Evolutionary conservation across 2,113 vertebrate species (phyloP).

Genomic region (Actenoides hombroni): DNA sequence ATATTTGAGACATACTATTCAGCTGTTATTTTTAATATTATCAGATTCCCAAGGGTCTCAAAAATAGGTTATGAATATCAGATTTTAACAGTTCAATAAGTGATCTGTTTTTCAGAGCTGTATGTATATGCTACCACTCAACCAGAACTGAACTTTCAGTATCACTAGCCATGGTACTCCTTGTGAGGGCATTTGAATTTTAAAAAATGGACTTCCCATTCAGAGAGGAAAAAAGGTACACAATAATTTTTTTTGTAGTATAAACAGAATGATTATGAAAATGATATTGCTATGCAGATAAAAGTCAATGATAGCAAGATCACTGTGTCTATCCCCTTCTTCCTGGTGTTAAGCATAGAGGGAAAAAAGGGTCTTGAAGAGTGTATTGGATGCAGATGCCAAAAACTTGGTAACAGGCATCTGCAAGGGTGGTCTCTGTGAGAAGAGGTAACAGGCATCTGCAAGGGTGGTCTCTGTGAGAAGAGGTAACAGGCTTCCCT

Average conservation of each 20-base stretch:
- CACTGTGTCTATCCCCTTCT: neutral
- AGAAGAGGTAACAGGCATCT: neutral
- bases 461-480: too few relatives aligned
- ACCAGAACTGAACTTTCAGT: neutral
- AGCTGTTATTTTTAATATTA: neutral
- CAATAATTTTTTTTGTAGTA: neutral
- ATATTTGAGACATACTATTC: neutral
- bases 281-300: neutral
- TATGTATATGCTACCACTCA: neutral
- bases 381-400: accelerated
- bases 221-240: neutral
- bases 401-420: neutral
- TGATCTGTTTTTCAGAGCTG: neutral
- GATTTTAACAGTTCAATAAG: neutral
- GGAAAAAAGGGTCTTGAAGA: neutral
- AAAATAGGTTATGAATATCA: neutral
- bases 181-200: neutral
- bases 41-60: neutral
- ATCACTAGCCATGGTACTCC: neutral
- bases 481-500: neutral
- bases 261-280: neutral
- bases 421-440: neutral
- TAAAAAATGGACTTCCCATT: neutral
- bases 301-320: neutral
- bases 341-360: neutral